phyloP scores from a whole-genome alignment of 2,888 invertebrate species.

The Urechis unicinctus region DNA sequence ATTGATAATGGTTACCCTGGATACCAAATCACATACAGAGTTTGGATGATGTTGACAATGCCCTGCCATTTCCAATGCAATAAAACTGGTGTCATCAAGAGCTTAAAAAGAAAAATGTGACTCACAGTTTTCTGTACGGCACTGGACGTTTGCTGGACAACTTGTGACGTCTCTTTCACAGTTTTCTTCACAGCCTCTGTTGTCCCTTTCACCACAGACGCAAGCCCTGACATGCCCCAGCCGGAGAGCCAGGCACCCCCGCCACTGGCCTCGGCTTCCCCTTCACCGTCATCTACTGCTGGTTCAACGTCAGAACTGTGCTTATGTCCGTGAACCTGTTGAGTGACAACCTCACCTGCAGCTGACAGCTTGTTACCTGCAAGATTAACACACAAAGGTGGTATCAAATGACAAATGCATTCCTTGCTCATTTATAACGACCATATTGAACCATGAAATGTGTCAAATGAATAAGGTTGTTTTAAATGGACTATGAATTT shows the following conservation, averaged over 20 bases:
- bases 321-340: background rate
- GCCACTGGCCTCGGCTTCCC: constrained; percentile 7
- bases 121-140: constrained; percentile 31
- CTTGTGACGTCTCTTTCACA: constrained; percentile 2
- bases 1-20: too few species aligned
- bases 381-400: too few species aligned
- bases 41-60: background rate
- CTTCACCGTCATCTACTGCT: background rate
- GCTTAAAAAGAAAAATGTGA: too few species aligned
- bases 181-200: constrained; percentile 6
- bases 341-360: too few species aligned
- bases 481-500: too few species aligned
- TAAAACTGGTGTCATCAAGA: background rate
- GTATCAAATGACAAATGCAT: too few species aligned
- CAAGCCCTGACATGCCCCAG: constrained; percentile 39
- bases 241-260: constrained; percentile 32
- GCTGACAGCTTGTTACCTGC: too few species aligned
- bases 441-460: too few species aligned
- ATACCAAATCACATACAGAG: too few species aligned
- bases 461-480: too few species aligned
- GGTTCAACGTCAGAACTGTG: background rate
- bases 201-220: constrained; percentile 34
- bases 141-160: background rate
- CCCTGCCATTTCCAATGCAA: background rate
- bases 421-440: too few species aligned